Conservation (phyloP, 2,113 vertebrate species). For the Cephalopterus ornatus region DNA sequence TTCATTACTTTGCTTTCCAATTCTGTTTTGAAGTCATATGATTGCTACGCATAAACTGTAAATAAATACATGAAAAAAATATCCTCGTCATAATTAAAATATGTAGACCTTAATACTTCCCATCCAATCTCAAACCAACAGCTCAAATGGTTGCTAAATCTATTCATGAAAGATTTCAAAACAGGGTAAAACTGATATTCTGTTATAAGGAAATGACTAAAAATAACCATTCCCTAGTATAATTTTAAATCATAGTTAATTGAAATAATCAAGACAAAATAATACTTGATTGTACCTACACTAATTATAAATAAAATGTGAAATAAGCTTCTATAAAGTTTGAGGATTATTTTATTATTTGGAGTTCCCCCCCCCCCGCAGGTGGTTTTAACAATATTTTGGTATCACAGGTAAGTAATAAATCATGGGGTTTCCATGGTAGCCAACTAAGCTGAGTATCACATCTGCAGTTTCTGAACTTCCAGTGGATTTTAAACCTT, state of each 20-base stretch:
- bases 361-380: rapidly evolving
- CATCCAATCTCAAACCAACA: background rate
- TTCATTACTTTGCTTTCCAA: background rate
- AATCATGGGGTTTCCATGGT: background rate
- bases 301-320: background rate
- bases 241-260: background rate
- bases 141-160: background rate
- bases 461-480: background rate
- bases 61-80: background rate
- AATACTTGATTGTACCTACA: background rate
- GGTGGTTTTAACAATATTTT: background rate
- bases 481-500: background rate
- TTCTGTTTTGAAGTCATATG: background rate
- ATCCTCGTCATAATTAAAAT: background rate
- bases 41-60: background rate
- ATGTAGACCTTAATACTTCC: background rate
- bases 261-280: background rate
- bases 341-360: background rate
- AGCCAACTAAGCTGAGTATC: background rate
- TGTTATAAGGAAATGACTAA: background rate
- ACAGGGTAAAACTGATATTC: background rate
- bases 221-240: background rate
- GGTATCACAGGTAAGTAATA: background rate
- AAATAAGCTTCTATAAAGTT: background rate
- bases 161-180: background rate